Percentiles rank a stretch among this genome's conserved stretches.
Conservation (phyloP, 2,888 invertebrate species). For the Chloroclysta siterata region DNA sequence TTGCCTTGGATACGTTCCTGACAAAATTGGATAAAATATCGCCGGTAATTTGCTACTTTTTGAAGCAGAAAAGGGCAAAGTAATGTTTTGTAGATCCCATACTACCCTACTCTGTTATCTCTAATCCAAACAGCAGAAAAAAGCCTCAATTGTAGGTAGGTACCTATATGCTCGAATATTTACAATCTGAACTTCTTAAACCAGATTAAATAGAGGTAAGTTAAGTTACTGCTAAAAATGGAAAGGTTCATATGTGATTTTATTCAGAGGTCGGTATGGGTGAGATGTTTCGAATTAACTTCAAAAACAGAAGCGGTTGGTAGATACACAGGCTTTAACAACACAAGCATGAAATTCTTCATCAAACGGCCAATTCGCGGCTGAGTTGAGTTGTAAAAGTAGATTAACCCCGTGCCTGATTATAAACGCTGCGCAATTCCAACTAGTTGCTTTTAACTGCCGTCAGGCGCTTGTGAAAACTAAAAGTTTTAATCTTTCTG, state of each 20-base stretch:
- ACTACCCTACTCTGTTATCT: too few relatives aligned
- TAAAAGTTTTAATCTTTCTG: constrained; percentile 26
- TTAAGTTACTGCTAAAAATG: not conserved
- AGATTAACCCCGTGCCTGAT: constrained; percentile 46
- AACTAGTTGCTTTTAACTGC: constrained; percentile 49
- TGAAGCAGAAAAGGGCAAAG: too few relatives aligned
- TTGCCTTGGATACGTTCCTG: constrained; percentile 10
- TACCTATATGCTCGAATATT: too few relatives aligned
- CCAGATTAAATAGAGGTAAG: too few relatives aligned
- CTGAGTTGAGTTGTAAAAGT: constrained; percentile 42
- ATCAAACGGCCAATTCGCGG: constrained; percentile 37
- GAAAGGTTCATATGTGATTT: not conserved
- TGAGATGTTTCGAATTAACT: constrained; percentile 7
- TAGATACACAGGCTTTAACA: constrained; percentile 33
- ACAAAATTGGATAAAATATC: constrained; percentile 6
- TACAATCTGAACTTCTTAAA: too few relatives aligned
- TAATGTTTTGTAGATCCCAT: too few relatives aligned
- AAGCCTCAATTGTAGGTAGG: too few relatives aligned
- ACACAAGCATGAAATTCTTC: constrained; percentile 39
- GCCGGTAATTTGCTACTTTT: not conserved
- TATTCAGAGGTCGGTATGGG: not conserved
- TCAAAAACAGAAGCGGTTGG: constrained; percentile 21
- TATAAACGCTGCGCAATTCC: constrained; percentile 39
- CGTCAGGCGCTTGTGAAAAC: constrained; percentile 47
- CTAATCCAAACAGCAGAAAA: too few relatives aligned